These are phyloP conservation scores for Gobiocypris rarus DNA, from an alignment of 2,113 vertebrate genomes.

Conservation along the genomic window DNA sequence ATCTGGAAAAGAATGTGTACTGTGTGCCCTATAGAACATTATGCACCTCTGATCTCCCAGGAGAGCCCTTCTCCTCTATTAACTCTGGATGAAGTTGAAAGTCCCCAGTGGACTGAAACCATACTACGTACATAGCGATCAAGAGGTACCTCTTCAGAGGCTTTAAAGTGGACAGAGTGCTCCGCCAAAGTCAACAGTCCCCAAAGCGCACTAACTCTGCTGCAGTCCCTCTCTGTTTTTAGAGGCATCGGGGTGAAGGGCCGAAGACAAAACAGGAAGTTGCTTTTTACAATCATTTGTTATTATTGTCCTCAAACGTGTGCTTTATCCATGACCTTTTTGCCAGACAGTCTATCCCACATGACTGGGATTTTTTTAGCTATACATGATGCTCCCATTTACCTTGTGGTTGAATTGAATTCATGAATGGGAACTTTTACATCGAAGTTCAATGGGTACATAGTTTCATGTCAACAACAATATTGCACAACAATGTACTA, in stretches of 20 bases:
- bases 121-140: not conserved
- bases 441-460: not conserved
- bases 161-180: conserved; percentile 26
- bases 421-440: not conserved
- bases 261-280: conserved; percentile 55
- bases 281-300: conserved; percentile 36
- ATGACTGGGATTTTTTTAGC: not conserved
- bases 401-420: not conserved
- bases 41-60: conserved; percentile 51
- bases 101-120: conserved; percentile 37
- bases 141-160: conserved; percentile 27
- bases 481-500: not conserved
- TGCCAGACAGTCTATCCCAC: conserved; percentile 30
- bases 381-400: not conserved
- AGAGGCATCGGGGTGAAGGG: conserved; percentile 42
- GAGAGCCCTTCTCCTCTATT: conserved; percentile 46
- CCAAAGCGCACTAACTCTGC: conserved; percentile 10
- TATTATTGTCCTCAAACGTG: conserved; percentile 39
- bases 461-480: not conserved
- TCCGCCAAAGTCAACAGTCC: conserved; percentile 50
- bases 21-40: conserved; percentile 41
- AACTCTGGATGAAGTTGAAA: conserved; percentile 39
- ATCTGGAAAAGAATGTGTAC: conserved; percentile 56
- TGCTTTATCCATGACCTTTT: conserved; percentile 32
- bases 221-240: conserved; percentile 45